Percentiles rank a stretch among this genome's conserved stretches.
phyloP scores from a whole-genome alignment of 2,113 vertebrate species.

The Pleuronectes platessa region DNA sequence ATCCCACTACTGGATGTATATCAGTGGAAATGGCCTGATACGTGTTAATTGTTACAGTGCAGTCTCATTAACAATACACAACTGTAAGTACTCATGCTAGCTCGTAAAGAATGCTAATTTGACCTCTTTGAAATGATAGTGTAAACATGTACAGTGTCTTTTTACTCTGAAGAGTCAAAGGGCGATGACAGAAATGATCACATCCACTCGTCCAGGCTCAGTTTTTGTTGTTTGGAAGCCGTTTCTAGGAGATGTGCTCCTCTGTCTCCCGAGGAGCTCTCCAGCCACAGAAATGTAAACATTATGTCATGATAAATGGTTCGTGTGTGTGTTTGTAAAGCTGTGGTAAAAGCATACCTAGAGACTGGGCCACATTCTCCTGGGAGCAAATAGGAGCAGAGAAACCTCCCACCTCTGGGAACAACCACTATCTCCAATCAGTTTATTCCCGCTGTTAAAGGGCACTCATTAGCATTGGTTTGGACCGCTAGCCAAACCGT shows the following conservation, averaged over 20 bases:
- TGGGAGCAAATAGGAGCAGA: not conserved
- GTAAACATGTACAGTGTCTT: not conserved
- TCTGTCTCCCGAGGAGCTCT: slow-evolving; percentile 1
- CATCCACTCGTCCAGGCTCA: not conserved
- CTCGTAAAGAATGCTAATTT: no score
- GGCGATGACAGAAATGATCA: not conserved
- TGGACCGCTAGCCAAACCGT: slow-evolving; percentile 5
- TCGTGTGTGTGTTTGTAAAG: slow-evolving; percentile 17
- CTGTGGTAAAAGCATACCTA: slow-evolving; percentile 4
- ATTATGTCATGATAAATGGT: slow-evolving; percentile 43
- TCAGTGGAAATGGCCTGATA: no score
- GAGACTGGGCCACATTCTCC: slow-evolving; percentile 19
- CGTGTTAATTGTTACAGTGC: not conserved
- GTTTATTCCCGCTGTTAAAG: slow-evolving; percentile 15
- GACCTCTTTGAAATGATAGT: not conserved
- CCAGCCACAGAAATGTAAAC: slow-evolving; percentile 28
- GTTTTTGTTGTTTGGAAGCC: slow-evolving; percentile 2
- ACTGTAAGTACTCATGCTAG: not conserved
- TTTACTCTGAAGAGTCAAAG: not conserved
- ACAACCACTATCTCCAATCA: slow-evolving; percentile 19
- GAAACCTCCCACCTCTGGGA: not conserved
- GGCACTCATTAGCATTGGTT: not conserved
- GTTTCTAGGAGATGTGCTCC: slow-evolving; percentile 32
- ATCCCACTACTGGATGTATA: no score
- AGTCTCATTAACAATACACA: not conserved